These are phyloP conservation scores for Momotus momota DNA, from an alignment of 2,797 vertebrate genomes.

Conservation along the genomic window DNA sequence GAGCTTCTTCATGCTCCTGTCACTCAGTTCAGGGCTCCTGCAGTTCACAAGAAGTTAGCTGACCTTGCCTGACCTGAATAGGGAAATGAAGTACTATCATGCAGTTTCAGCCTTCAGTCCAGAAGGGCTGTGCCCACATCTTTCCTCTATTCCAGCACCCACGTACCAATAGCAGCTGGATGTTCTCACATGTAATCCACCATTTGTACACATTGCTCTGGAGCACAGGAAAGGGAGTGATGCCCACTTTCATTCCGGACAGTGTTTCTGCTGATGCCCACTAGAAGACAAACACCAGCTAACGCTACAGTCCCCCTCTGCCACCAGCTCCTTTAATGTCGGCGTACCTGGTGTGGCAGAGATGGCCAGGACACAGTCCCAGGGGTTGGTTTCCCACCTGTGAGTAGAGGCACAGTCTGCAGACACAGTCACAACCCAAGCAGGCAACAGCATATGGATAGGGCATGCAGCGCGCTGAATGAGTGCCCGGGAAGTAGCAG, in stretches of 20 bases:
- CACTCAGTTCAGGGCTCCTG: not conserved
- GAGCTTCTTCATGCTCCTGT: not conserved
- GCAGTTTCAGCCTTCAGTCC: not conserved
- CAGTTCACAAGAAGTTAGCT: not conserved
- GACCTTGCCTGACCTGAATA: not conserved
- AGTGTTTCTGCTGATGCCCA: not conserved
- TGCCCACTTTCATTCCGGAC: not conserved
- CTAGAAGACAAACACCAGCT: not conserved
- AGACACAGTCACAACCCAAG: not conserved
- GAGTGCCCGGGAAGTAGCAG: not conserved
- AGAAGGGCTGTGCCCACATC: not conserved
- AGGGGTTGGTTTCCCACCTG: not conserved
- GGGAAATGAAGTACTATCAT: not conserved
- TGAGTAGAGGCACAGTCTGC: not conserved
- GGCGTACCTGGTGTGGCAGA: not conserved
- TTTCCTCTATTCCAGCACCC: not conserved
- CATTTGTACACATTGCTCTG: not conserved
- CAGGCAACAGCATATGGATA: accelerated
- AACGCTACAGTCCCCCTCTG: not conserved
- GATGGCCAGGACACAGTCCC: not conserved
- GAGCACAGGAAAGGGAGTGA: not conserved
- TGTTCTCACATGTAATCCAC: not conserved
- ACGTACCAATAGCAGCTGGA: not conserved
- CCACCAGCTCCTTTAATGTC: not conserved
- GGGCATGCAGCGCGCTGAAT: not conserved